phyloP scores from a whole-genome alignment of 2,797 vertebrate species.

The Eupleurogrammus muticus region DNA sequence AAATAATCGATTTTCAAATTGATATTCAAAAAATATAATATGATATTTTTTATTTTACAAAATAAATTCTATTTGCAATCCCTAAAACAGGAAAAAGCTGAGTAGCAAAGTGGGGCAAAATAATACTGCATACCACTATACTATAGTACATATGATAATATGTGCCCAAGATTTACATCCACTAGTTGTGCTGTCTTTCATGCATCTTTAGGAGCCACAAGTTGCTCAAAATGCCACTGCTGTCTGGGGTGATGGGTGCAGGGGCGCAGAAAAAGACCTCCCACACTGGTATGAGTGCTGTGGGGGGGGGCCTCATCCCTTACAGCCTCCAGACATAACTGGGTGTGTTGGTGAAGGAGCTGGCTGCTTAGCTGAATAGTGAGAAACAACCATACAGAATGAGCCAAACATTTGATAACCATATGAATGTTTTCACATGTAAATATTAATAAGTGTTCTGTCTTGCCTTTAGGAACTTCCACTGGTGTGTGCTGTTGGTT shows the following conservation, averaged over 20 bases:
- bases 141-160: constrained; percentile 21
- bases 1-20: not conserved
- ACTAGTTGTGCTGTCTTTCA: constrained; percentile 19
- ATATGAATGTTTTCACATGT: not conserved
- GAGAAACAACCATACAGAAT: constrained; percentile 18
- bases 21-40: constrained; percentile 1
- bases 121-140: constrained; percentile 17
- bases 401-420: not conserved
- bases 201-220: constrained; percentile 66
- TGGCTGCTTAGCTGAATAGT: constrained; percentile 82
- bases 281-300: constrained; percentile 37
- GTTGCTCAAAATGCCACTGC: constrained; percentile 87
- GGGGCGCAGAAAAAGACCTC: constrained; percentile 74
- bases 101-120: constrained; percentile 24
- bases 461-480: constrained; percentile 88
- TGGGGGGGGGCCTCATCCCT: constrained; percentile 54
- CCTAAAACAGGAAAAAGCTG: constrained; percentile 72
- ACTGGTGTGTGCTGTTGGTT: constrained; percentile 75
- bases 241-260: constrained; percentile 84
- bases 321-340: constrained; percentile 88
- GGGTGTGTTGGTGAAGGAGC: constrained; percentile 86
- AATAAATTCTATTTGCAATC: constrained; percentile 53
- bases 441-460: not conserved
- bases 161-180: constrained; percentile 16
- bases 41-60: constrained; percentile 9